phyloP scores from a whole-genome alignment of 2,888 invertebrate species.

The Acheta domesticus region DNA sequence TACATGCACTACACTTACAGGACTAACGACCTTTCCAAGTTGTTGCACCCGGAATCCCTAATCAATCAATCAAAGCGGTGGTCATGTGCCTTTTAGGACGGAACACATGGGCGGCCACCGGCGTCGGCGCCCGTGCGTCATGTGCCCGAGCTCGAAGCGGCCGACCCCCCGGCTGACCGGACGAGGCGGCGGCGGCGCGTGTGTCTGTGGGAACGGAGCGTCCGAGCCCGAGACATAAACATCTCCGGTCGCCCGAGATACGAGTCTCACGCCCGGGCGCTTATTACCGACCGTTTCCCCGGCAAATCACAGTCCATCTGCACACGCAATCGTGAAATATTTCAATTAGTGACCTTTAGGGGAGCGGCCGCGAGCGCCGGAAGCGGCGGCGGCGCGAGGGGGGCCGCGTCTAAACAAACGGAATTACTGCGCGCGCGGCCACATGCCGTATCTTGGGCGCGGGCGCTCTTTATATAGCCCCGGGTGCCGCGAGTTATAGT shows the following conservation, averaged over 20 bases:
- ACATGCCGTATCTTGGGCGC: background rate
- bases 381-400: background rate
- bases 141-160: too few species aligned
- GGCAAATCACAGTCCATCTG: conserved; percentile 6
- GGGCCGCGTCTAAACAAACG: background rate
- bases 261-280: background rate
- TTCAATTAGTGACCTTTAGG: conserved; percentile 4
- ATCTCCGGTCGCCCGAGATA: background rate
- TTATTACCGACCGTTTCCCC: conserved; percentile 6
- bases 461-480: conserved; percentile 5
- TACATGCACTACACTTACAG: too few species aligned
- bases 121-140: too few species aligned
- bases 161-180: too few species aligned
- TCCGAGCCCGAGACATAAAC: background rate
- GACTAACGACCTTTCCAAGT: too few species aligned
- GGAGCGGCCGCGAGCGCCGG: background rate
- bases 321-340: conserved; percentile 9
- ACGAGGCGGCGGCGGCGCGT: too few species aligned
- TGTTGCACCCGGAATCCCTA: too few species aligned
- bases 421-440: background rate
- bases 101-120: too few species aligned
- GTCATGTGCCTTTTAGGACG: too few species aligned
- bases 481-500: background rate
- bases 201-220: background rate
- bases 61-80: too few species aligned